Evolutionary conservation across 2,797 vertebrate species (phyloP), one percentile per base, ranked within the genome.

Genomic region (Liparis tanakae): DNA sequence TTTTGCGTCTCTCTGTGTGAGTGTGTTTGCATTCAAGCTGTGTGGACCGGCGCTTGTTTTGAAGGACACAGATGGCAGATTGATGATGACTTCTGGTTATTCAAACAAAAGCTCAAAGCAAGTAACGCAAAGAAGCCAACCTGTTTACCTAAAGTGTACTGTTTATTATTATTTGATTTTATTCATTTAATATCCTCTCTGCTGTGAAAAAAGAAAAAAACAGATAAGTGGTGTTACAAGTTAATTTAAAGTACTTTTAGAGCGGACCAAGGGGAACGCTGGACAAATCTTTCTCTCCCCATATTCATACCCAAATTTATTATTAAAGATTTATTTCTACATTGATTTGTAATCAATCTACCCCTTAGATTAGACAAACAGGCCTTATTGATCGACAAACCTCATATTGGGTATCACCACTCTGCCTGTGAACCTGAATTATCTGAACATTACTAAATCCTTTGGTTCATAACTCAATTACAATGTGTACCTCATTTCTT

Each of bases 51-150:
- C 58, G 70, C 69, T 83, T 78, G 80, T 86, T 85, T 82, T 80
- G 77, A 87, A 85, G 82, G 84, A 58, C 77, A 83, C 76, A 74
- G 82, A 88, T 72, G 77, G 60, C 76, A 76, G 82, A 88, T 70
- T 81, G 60, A 88, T 82, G 81, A 83, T 34, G 80, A 79, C 70
- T 67, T 70, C 60, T 74, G 53, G 37, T 73, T 73, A 69, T 79
- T 73, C 55, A 87, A 88, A 83, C 84, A 80, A 76, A 73, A 83
- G 53, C 79, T 82, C 50, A 34, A 17, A 74, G 66, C 69, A 68
- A 69, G 53, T 63, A 41, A 70, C n/a, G 4, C 55, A 46, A 62
- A 71, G 60, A 50, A 39, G 17, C 6, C 22, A 76, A 73, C 51
- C 63, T 78, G 76, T 82, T 87, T 80, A 76, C 51, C 72, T 51